Evolutionary conservation across 2,888 invertebrate genomes (phyloP), one percentile per base, ranked within the genome.

Genomic region (Brassicogethes aeneus): DNA sequence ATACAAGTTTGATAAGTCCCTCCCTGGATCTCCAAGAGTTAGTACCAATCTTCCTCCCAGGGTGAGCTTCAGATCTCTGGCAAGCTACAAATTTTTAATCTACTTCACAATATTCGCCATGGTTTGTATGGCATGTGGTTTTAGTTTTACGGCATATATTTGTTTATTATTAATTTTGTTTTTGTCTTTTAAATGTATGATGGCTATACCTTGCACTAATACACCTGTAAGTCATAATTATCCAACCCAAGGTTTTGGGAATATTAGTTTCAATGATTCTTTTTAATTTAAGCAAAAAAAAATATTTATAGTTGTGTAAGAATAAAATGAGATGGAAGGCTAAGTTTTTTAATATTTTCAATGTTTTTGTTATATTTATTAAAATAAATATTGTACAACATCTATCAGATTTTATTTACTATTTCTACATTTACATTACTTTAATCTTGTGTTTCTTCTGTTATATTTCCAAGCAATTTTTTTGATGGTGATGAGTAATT

Each of bases 21-120:
- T 62, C 3, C 66, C 69, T n/a, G 74, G 75, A 45, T 76, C 79
- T 17, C 72, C 71, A 12, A 65, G 79, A 8, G 70, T 74, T 8
- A 70, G 73, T 34, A 70, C 71, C 44, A 69, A 74, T 15, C 65
- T 87, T 34, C 82, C 83, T 0, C 77, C 86, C 1, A 68, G 86
- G 36, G 53, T 86, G 5, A 81, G 81, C 35, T 64, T 88, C 35
- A 72, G 89, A 31, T 67, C 72, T 36, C 69, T 84, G 12, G 86
- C 83, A 3, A 79, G 77, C 37, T 76, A 82, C 50, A 70, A 72
- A 30, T 75, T 77, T 40, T 59, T 82, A 16, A 55, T 71, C 1
- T 76, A 75, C 66, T 53, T 80, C 17, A 58, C 64, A 2, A 40
- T 79, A 0, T 75, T 79, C 2, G 71, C 72, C 37, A 47, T 76